Evolutionary conservation across 2,888 invertebrate genomes (phyloP), one percentile per base, ranked within the genome.

Genomic region (Limnephilus lunatus): DNA sequence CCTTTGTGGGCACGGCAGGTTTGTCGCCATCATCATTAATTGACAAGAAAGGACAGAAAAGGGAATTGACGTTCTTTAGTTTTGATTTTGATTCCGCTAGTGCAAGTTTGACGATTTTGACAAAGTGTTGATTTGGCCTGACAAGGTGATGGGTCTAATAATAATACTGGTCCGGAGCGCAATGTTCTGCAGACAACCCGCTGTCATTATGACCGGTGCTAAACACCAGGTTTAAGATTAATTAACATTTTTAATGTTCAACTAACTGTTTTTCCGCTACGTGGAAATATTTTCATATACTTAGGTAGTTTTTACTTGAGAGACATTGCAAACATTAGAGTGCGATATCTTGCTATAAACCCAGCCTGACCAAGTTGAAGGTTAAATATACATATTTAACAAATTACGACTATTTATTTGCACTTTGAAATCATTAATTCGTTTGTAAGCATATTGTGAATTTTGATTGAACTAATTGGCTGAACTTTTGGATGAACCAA

Each of bases 1-100:
- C 15, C 80, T 25, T 86, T 12, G 19, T 81, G 39, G 80, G 81
- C 14, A 80, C 35, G 35, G 80, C 88, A 35, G 81, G 88, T 89
- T 89, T 89, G 80, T 81, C 80, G 80, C 80, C 88, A 89, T 80
- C 68, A 15, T 12, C 80, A 89, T 53, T 87, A 87, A 87, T 87
- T 68, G 68, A n/a, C 68, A n/a, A n/a, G 68, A 68, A 68, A 68
- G n/a, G 25, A 68, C 68, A 68, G 25, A 68, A 35, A 68, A 68
- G 68, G 68, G n/a, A 68, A 25, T 9, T 25, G n/a, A n/a, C 25
- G 7, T 68, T 68, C 7, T 68, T 68, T 68, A 68, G 68, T n/a
- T 68, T 68, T 25, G 68, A 68, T 68, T 68, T 25, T 68, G 68
- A 68, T 68, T 68, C 68, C 68, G 25, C 68, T n/a, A 25, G n/a